Conservation (phyloP, 2,888 invertebrate species). For the Oxycera nigricornis region DNA sequence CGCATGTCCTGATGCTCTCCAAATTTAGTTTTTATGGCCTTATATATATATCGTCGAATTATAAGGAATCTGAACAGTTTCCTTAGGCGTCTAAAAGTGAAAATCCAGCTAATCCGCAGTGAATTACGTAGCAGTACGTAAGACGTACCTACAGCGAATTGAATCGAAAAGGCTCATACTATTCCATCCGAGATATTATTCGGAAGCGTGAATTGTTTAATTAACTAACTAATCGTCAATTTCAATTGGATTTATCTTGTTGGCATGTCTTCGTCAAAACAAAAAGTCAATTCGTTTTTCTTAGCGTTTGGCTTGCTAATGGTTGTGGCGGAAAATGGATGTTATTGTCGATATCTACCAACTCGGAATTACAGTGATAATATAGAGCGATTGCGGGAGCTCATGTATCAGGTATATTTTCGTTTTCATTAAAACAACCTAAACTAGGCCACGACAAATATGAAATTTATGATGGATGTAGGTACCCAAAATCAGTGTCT, state of each 20-base stretch:
- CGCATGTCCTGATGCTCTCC: constrained; percentile 1
- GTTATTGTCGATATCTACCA: constrained; percentile 63
- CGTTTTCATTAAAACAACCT: no score
- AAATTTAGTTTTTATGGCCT: constrained; percentile 1
- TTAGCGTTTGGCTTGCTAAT: constrained; percentile 50
- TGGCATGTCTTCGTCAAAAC: neutral
- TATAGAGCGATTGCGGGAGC: constrained; percentile 65
- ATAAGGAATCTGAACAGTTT: neutral
- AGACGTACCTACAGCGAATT: no score
- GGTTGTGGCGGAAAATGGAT: constrained; percentile 52
- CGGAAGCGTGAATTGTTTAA: no score
- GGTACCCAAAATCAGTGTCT: neutral
- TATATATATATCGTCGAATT: constrained; percentile 1
- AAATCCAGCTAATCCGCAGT: neutral
- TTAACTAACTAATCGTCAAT: neutral
- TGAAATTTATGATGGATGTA: neutral
- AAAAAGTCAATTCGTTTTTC: neutral
- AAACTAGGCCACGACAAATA: neutral
- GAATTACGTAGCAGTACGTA: no score
- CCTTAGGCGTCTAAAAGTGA: neutral
- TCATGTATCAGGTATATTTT: constrained; percentile 64
- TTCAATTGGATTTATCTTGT: neutral
- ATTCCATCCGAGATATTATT: no score
- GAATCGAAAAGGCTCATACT: no score
- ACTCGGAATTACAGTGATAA: constrained; percentile 65